Evolutionary conservation across 2,888 invertebrate genomes (phyloP).

Genomic region (Sthenelais limicola): DNA sequence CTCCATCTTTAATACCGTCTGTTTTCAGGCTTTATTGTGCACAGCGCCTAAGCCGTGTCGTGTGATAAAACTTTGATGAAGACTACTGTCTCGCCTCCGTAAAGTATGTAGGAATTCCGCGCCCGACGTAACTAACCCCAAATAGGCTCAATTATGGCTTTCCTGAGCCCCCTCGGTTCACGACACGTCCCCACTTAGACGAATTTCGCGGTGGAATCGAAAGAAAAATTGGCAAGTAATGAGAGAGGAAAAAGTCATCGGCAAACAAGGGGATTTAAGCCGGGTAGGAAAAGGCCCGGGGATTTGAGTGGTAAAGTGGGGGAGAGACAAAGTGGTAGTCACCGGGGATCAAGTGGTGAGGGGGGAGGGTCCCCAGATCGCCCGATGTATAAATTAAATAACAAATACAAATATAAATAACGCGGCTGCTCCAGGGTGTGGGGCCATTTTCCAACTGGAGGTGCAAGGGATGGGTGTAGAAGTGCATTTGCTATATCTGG

Average conservation of each 20-base stretch:
- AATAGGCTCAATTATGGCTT: slow-evolving; percentile 33
- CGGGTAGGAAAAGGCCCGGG: slow-evolving; percentile 4
- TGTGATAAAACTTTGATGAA: slow-evolving; percentile 36
- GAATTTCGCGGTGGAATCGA: slow-evolving; percentile 33
- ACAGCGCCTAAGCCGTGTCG: slow-evolving; percentile 1
- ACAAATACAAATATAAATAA: slow-evolving; percentile 38
- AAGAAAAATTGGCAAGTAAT: slow-evolving; percentile 40
- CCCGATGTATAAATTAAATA: slow-evolving; percentile 37
- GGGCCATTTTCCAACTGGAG: background rate
- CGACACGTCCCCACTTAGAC: slow-evolving; percentile 33
- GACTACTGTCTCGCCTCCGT: slow-evolving; percentile 25
- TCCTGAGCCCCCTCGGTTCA: slow-evolving; percentile 18
- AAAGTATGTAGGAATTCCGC: slow-evolving; percentile 37
- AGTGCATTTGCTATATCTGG: background rate
- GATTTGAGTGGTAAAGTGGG: background rate
- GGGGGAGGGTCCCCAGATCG: slow-evolving; percentile 14
- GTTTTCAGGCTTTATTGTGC: slow-evolving; percentile 29
- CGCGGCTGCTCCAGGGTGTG: background rate
- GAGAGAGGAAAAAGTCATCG: slow-evolving; percentile 39
- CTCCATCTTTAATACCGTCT: slow-evolving; percentile 25
- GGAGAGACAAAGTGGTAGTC: background rate
- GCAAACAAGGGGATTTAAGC: slow-evolving; percentile 40
- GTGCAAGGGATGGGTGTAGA: background rate
- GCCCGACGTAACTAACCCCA: slow-evolving; percentile 31
- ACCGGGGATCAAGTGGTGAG: background rate